Evolutionary conservation across 35 echinoderm and acorn worm species (phyloP), one percentile per base, ranked within the genome.

Genomic region (Lytechinus pictus): DNA sequence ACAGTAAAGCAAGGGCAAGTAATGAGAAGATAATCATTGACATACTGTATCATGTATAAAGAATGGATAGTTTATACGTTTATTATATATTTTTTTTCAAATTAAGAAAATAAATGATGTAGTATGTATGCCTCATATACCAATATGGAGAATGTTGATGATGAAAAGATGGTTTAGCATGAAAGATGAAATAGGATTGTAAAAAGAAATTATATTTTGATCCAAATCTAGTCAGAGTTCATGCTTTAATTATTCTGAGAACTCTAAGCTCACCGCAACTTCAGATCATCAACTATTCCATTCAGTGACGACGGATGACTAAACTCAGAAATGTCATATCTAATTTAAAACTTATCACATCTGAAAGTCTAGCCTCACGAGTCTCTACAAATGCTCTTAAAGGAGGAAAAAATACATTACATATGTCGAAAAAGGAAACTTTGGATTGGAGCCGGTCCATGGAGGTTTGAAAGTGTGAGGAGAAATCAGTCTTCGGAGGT

Each of bases 321-420:
- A 79, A 79, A 79, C 66, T 79, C 66, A 79, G 66, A 79, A 79
- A 79, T 79, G 66, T 79, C 66, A 79, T 16, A 16, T 79, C 66
- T 79, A 79, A 79, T 79, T 79, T 79, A 24, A 24, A 79, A 79
- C 66, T 14, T 79, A n/a, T 79, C 21, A 79, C 66, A 79, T 79
- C 66, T 79, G 14, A 79, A 79, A 79, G 66, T 79, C 66, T 79
- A 79, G 66, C 66, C 66, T 79, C 66, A n/a, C 66, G 19, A 79
- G 66, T 79, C 66, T 5, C 66, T 24, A 79, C 16, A 24, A 79
- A 79, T 79, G 66, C 66, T 79, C n/a, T 79, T 79, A 79, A 79
- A 79, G 66, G 66, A 79, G 66, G 66, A 79, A 79, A 79, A 79
- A 79, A 79, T 79, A 79, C 66, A 79, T 79, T 79, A 79, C 66